These are phyloP conservation scores for Oryzias dopingdopingensis DNA, from an alignment of 2,797 vertebrate genomes.

Conservation along the genomic window DNA sequence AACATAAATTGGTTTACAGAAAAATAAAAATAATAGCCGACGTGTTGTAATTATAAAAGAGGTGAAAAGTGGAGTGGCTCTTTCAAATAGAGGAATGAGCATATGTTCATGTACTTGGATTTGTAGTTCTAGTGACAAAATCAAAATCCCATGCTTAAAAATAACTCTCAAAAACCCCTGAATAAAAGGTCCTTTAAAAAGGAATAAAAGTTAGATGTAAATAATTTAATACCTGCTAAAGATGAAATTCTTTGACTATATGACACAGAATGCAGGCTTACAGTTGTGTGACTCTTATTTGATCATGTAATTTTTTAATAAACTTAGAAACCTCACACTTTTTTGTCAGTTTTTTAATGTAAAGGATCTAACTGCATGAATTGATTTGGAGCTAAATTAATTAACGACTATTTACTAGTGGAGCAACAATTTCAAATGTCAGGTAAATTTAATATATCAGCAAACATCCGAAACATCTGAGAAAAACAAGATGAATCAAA, in stretches of 20 bases:
- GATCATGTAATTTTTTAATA: no score
- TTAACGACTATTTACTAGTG: conserved; percentile 10
- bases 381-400: not conserved
- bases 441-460: conserved; percentile 8
- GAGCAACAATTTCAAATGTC: conserved; percentile 19
- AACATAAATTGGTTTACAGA: conserved; percentile 26
- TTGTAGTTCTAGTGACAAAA: conserved; percentile 35
- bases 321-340: not conserved
- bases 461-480: conserved; percentile 17
- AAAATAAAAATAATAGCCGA: conserved; percentile 16
- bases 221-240: no score
- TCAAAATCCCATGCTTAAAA: conserved; percentile 34
- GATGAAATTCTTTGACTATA: no score
- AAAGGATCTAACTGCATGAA: conserved; percentile 25
- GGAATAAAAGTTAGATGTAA: not conserved
- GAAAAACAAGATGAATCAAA: conserved; percentile 15
- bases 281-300: conserved; percentile 9
- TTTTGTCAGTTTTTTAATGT: conserved; percentile 21
- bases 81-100: conserved; percentile 8
- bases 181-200: conserved; percentile 1
- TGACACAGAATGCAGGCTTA: not conserved
- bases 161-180: conserved; percentile 6
- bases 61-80: conserved; percentile 1
- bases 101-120: conserved; percentile 49
- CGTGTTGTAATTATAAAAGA: conserved; percentile 29